Base-by-base conservation (phyloP, 2,797 vertebrate genomes). In the Scomberomorus guttatus region DNA sequence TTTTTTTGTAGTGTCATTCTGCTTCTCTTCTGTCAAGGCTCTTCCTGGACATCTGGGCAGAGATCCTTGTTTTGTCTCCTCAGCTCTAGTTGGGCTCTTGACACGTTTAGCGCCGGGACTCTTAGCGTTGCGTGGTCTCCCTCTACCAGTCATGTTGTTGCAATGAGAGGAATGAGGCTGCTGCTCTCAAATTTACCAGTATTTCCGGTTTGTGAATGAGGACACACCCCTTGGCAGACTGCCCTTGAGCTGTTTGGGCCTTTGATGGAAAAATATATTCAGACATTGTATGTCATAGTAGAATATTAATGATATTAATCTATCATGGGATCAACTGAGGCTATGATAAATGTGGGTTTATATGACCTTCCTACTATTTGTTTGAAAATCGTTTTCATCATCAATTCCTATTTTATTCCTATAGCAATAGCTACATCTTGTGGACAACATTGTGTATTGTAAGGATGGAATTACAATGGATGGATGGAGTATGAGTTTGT, bases 381-480 rank as follows among this genome's bases (percentile, higher is more conserved):
- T 51, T 69, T 63, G 5, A 14, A 54, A 51, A 14, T 37, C 6
- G 22, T 8, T 17, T 20, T 50, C 2, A 20, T 50, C 46, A 12
- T 27, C 6, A 8, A 14, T 55, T 55, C 0, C 24, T 22, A 18
- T 57, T 80, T 63, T 27, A 59, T 83, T 67, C 25, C 37, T 73
- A 3, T 14, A 24, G n/a, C 63, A 79, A 44, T 24, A 77, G 78
- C 86, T 62, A 62, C 92, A 91, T 68, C 90, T 85, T 82, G 86
- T 91, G 90, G 90, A 65, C 46, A 60, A n/a, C 59, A 15, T 22
- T 7, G 25, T 61, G 56, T 52, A 39, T 46, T 76, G 64, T 37
- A 51, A 13, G 1, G 42, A 42, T n/a, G 29, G 6, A 48, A 46
- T 58, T 51, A 29, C 25, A 17, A 13, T 6, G 24, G 25, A 27